These are phyloP conservation scores for Dermatemys mawii DNA, from an alignment of 2,113 vertebrate genomes.

Conservation along the genomic window DNA sequence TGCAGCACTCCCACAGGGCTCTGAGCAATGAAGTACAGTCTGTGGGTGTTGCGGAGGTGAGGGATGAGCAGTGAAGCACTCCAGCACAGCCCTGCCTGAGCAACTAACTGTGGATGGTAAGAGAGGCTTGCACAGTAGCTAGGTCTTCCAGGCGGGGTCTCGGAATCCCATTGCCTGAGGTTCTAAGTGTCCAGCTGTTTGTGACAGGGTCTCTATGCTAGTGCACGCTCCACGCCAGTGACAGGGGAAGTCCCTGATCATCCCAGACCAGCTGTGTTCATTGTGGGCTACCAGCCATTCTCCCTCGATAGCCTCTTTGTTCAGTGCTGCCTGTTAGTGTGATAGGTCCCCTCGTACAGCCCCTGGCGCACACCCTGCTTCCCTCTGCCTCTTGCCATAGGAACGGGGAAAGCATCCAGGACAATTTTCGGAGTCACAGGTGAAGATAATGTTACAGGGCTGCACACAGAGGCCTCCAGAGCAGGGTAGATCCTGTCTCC, in stretches of 20 bases:
- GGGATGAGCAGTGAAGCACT: neutral
- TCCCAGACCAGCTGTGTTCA: neutral
- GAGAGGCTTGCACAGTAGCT: neutral
- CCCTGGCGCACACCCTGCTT: neutral
- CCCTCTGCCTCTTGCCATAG: neutral
- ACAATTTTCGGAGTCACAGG: neutral
- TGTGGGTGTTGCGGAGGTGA: neutral
- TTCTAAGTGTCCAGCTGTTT: neutral
- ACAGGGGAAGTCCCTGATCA: neutral
- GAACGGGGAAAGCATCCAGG: neutral
- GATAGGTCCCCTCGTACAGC: neutral
- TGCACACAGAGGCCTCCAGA: neutral
- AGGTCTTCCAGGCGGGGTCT: too few relatives aligned
- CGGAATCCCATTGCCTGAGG: neutral
- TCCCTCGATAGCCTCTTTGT: neutral
- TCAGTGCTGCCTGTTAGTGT: neutral
- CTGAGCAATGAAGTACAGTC: neutral
- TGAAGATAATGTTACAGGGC: neutral
- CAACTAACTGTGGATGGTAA: neutral
- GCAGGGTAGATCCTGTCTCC: rapidly evolving
- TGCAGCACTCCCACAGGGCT: neutral
- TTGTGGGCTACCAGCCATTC: neutral
- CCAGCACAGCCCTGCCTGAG: neutral
- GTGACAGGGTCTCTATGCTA: neutral
- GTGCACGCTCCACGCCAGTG: neutral